These are phyloP conservation scores for Euthynnus affinis DNA, from an alignment of 2,797 vertebrate genomes.

Conservation along the genomic window DNA sequence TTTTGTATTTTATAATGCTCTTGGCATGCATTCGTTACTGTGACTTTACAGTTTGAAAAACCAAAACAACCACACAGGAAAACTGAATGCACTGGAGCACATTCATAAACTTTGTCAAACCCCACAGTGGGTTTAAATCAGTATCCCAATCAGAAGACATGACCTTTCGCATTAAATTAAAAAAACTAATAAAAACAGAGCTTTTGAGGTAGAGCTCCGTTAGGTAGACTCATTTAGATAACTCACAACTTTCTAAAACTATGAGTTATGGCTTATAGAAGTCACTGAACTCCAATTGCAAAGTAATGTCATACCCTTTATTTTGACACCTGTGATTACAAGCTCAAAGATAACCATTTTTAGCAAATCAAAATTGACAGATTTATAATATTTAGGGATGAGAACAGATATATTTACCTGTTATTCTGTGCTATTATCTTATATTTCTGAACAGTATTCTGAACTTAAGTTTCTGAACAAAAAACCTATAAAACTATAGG, in stretches of 20 bases:
- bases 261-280: constrained; percentile 17
- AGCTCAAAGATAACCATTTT: not conserved
- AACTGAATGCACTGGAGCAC: constrained; percentile 32
- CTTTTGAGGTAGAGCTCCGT: not conserved
- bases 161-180: not conserved
- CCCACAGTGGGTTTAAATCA: constrained; percentile 20
- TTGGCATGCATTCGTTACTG: constrained; percentile 52
- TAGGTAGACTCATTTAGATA: not conserved
- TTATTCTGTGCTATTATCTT: constrained; percentile 9
- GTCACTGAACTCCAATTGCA: not conserved
- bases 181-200: not conserved
- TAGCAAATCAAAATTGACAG: constrained; percentile 13
- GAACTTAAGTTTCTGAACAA: constrained; percentile 12
- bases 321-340: constrained; percentile 5
- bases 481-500: constrained; percentile 28
- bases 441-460: not conserved
- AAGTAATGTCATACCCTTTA: not conserved
- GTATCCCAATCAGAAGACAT: constrained; percentile 5
- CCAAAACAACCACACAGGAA: constrained; percentile 59
- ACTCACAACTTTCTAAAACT: not conserved
- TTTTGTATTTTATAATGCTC: constrained; percentile 44
- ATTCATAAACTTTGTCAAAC: constrained; percentile 12
- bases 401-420: constrained; percentile 9
- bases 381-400: not conserved
- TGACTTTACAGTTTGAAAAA: constrained; percentile 57